Evolutionary conservation across 2,797 vertebrate genomes (phyloP).

Genomic region (Pogoniulus pusillus): DNA sequence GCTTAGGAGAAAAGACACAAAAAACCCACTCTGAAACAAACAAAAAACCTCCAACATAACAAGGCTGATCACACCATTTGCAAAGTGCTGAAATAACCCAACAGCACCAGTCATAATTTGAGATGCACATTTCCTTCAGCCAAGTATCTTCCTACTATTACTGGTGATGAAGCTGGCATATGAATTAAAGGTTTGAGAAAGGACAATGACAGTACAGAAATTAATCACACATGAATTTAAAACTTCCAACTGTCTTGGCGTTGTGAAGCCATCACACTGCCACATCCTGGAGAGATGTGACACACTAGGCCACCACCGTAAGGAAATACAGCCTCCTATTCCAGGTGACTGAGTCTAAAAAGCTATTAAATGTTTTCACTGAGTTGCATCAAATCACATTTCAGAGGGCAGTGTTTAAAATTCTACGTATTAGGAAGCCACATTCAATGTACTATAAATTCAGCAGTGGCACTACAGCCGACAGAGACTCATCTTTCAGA

Average conservation of each 20-base stretch:
- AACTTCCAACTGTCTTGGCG: not conserved
- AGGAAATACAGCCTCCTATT: not conserved
- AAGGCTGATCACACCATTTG: slow-evolving; percentile 21
- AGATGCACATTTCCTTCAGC: slow-evolving; percentile 42
- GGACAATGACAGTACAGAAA: slow-evolving; percentile 15
- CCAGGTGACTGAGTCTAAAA: not conserved
- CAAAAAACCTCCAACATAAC: not conserved
- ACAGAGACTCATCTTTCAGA: slow-evolving; percentile 45
- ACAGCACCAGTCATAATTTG: slow-evolving; percentile 19
- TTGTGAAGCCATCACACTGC: not conserved
- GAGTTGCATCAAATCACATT: slow-evolving; percentile 4
- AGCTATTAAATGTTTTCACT: not conserved
- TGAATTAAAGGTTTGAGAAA: slow-evolving; percentile 41
- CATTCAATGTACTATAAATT: slow-evolving; percentile 19
- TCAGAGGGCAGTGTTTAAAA: not conserved
- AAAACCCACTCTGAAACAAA: no score
- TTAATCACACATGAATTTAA: slow-evolving; percentile 32
- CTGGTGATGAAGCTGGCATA: slow-evolving; percentile 19
- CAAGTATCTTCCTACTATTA: slow-evolving; percentile 29
- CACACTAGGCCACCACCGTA: not conserved
- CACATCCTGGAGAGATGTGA: not conserved
- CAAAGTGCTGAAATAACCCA: slow-evolving; percentile 36
- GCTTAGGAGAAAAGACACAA: not conserved
- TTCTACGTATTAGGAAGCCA: not conserved
- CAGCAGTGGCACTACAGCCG: slow-evolving; percentile 10